Base-by-base conservation (phyloP, 2,888 invertebrate species). In the Caprella mutica region DNA sequence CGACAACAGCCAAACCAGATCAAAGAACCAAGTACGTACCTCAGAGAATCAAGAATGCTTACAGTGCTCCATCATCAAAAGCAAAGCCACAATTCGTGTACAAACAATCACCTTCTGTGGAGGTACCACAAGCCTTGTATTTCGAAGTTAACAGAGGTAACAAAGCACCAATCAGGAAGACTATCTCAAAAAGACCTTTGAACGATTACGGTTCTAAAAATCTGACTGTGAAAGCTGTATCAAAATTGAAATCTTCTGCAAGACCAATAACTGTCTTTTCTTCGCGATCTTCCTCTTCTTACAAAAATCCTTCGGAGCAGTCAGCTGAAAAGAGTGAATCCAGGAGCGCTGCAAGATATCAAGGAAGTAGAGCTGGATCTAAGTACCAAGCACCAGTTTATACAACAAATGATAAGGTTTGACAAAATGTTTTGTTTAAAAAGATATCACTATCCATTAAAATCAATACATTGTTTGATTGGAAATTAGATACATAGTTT, bases 321-420 rank as follows among this genome's bases (percentile, higher is more conserved):
- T 1, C 48, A 5, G 3, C n/a, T 30, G 1, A 48, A 48, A 17
- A 48, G 6, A 48, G 17, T 26, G 1, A 24, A 5, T n/a, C 19
- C 46, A 55, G 58, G 24, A 29, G 29, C n/a, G 19, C 43, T n/a
- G n/a, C 4, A 40, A 55, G 17, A 17, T 46, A n/a, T 29, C n/a
- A n/a, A 12, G 38, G n/a, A n/a, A 38, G 35, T 26, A 2, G 51
- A 38, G 38, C 51, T 5, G 38, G 51, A 24, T 38, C 35, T 6
- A 38, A 51, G 23, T 38, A 55, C 26, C 46, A 30, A 21, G 30
- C 35, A 1, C 63, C 63, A 2, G 63, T 63, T 12, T 63, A 63
- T 39, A 53, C 42, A 29, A 63, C 63, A 17, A 59, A 59, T 1
- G 59, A 56, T 17, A 63, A 59, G 48, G 48, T 48, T 3, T 14